Evolutionary conservation across 2,888 invertebrate genomes (phyloP).

Genomic region (Nasonovia ribisnigri): DNA sequence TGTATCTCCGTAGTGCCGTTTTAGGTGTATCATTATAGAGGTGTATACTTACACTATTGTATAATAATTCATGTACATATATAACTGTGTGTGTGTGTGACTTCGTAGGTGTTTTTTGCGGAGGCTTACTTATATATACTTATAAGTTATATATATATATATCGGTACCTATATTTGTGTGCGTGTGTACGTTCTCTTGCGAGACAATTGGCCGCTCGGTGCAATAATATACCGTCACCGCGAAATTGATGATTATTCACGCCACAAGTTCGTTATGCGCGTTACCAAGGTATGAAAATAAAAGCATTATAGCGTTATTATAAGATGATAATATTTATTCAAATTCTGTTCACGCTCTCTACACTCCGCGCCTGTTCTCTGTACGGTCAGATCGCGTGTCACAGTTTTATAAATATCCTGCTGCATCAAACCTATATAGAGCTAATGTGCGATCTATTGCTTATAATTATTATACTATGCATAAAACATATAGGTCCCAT

Average conservation of each 20-base stretch:
- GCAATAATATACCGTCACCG: not conserved
- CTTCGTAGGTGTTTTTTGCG: slow-evolving; percentile 14
- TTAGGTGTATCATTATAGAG: not conserved
- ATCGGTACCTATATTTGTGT: not conserved
- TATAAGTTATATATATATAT: not conserved
- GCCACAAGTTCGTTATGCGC: slow-evolving; percentile 16
- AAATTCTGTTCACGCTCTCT: slow-evolving; percentile 17
- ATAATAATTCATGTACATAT: not conserved
- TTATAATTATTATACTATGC: not conserved
- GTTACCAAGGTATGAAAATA: not conserved
- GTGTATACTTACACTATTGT: slow-evolving; percentile 5
- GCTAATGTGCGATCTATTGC: not conserved
- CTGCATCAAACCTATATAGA: not conserved
- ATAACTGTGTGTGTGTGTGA: not conserved
- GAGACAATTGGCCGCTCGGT: slow-evolving; percentile 1
- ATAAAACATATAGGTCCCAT: not conserved
- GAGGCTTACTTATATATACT: not conserved
- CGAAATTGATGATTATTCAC: slow-evolving; percentile 5
- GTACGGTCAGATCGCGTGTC: not conserved
- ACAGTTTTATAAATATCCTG: not conserved
- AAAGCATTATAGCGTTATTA: slow-evolving; percentile 17
- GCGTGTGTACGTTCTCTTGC: not conserved
- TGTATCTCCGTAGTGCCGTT: not conserved
- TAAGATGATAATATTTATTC: slow-evolving; percentile 23
- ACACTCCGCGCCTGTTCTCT: not conserved